These are phyloP conservation scores for Dasyornis broadbenti DNA, from an alignment of 2,113 vertebrate genomes.

Conservation along the genomic window DNA sequence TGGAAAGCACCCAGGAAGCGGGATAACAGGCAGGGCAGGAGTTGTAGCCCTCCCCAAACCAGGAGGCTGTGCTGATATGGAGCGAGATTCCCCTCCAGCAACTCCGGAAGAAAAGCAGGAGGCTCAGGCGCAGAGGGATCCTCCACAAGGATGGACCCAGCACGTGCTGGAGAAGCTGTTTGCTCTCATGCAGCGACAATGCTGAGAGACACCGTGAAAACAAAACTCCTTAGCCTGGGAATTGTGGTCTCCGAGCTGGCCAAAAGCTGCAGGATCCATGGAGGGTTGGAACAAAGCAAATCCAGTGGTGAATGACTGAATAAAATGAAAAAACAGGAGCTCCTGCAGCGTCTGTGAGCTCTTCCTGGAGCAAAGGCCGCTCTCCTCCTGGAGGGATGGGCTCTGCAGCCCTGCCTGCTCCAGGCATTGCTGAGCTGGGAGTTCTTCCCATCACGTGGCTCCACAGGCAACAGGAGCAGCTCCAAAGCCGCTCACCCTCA, in stretches of 20 bases:
- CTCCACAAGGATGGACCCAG: no score
- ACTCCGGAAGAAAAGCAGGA: neutral
- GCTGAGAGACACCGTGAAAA: neutral
- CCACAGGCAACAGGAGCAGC: neutral
- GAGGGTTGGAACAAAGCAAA: neutral
- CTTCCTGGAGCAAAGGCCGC: neutral
- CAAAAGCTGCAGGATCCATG: neutral
- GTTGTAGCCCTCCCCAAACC: neutral
- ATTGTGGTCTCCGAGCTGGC: neutral
- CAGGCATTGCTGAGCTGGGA: neutral
- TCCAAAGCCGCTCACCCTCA: neutral
- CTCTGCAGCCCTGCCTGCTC: neutral
- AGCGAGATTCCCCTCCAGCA: neutral
- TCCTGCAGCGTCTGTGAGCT: neutral
- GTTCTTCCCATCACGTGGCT: neutral
- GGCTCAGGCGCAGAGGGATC: neutral
- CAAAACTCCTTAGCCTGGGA: neutral
- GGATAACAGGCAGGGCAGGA: neutral
- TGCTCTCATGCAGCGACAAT: accelerated
- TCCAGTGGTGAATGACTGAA: neutral
- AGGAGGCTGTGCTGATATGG: neutral
- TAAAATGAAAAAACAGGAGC: no score
- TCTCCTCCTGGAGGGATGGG: neutral
- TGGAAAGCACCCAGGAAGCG: neutral
- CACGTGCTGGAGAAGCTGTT: neutral